Percentiles rank a stretch among this genome's conserved stretches.
Evolutionary conservation across 2,888 invertebrate genomes (phyloP).

Genomic region (Gastrophysa polygoni): DNA sequence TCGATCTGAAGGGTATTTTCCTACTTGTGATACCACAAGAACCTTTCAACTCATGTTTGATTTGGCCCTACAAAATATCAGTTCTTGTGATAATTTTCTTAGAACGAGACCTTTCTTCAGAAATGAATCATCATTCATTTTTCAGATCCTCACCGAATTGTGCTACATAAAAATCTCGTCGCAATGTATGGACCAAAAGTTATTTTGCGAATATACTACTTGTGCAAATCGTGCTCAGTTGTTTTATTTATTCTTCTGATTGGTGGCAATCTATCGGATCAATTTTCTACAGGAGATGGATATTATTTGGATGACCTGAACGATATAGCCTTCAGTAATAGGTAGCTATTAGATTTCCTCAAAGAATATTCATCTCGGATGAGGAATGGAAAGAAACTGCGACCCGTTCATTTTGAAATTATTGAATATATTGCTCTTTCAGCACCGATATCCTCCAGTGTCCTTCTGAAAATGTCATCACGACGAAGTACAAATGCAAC

Average conservation of each 20-base stretch:
- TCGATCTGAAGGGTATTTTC: too few species aligned
- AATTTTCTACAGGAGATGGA: conserved; percentile 38
- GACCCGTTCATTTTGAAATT: not conserved
- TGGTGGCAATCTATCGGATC: not conserved
- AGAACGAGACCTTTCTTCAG: too few species aligned
- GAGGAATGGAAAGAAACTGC: too few species aligned
- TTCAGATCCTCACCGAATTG: not conserved
- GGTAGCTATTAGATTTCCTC: conserved; percentile 40
- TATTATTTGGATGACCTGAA: conserved; percentile 47
- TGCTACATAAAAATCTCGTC: not conserved
- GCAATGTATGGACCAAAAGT: not conserved
- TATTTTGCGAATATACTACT: not conserved
- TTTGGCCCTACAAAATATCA: too few species aligned
- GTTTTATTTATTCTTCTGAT: not conserved
- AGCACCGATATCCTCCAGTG: conserved; percentile 60
- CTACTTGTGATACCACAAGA: too few species aligned
- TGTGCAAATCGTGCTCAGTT: not conserved
- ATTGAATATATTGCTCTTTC: conserved; percentile 34
- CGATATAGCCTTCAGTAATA: conserved; percentile 41
- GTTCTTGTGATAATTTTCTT: too few species aligned
- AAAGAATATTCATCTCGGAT: not conserved
- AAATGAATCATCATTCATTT: too few species aligned
- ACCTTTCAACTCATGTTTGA: too few species aligned
- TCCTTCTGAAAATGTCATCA: conserved; percentile 67
- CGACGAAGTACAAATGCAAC: conserved; percentile 66